These are phyloP conservation scores for Eidolon dupreanum DNA, from an alignment of 2,797 vertebrate species.

Conservation along the genomic window DNA sequence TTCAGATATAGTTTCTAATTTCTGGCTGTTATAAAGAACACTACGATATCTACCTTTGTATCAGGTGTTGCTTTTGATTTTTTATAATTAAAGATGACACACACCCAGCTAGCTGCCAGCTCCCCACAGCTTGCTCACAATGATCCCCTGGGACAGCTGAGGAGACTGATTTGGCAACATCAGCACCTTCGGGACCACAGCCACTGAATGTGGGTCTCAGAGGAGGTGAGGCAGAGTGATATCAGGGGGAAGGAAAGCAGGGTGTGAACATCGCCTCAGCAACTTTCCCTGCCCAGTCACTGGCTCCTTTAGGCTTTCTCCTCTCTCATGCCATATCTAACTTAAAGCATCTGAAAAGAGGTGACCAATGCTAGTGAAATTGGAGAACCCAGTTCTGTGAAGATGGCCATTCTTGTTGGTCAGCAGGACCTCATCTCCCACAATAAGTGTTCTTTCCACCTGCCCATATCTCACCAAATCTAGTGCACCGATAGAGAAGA, in stretches of 20 bases:
- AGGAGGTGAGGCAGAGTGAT: not conserved
- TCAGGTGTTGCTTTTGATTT: not conserved
- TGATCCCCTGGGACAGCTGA: not conserved
- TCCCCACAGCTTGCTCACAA: slow-evolving; percentile 68
- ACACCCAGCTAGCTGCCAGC: slow-evolving; percentile 61
- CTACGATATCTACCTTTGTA: not conserved
- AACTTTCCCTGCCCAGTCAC: not conserved
- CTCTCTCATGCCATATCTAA: not conserved
- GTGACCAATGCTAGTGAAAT: not conserved
- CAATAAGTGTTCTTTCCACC: not conserved
- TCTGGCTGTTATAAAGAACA: not conserved
- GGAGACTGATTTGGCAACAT: not conserved
- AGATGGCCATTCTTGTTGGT: not conserved
- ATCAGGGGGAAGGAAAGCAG: not conserved
- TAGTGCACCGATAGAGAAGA: not conserved
- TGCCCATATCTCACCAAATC: not conserved
- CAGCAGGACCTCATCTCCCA: not conserved
- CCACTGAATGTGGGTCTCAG: not conserved
- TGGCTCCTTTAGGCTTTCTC: not conserved
- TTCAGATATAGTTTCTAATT: not conserved
- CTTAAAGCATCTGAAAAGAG: not conserved
- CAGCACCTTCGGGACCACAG: not conserved
- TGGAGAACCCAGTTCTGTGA: not conserved
- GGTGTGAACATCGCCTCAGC: not conserved
- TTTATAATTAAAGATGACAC: slow-evolving; percentile 39